Evolutionary conservation across 2,113 vertebrate species (phyloP), one percentile per base, ranked within the genome.

Genomic region (Fukomys damarensis): DNA sequence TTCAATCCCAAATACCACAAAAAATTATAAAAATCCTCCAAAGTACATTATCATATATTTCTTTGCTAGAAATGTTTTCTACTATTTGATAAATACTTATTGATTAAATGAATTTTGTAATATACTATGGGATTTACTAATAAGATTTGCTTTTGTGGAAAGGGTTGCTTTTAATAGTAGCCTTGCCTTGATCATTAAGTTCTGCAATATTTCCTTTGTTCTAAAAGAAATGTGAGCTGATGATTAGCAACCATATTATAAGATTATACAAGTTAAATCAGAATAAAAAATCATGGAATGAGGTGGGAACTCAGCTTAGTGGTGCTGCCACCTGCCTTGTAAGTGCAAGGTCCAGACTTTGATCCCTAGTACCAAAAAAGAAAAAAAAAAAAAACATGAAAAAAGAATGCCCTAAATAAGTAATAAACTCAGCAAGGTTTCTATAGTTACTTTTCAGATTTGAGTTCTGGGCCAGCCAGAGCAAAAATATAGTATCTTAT

Each of bases 371-470:
- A n/a, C n/a, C n/a, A n/a, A n/a, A n/a, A n/a, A n/a, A n/a, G n/a
- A n/a, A n/a, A n/a, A n/a, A n/a, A n/a, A n/a, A 32, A 59, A 90
- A 89, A 89, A n/a, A 49, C 81, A 90, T 54, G 70, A 77, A 89
- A 86, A 96, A 96, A 59, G 24, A 89, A 72, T 41, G 90, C 13
- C 9, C 72, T 24, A 97, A 91, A 76, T 65, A 94, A 43, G 46
- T 89, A 94, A 49, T 92, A 93, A 85, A 91, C 9, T 32, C 70
- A 85, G 32, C 56, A 59, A 82, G 49, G 20, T 96, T 96, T 94
- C 56, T 89, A 38, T 96, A 86, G 66, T 92, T 95, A 97, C 77
- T 66, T 95, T 96, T 80, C 24, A 93, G 0, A 83, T 92, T 96
- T 89, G 46, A 79, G 43, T 89, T 96, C 76, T 28, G 13, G 61